A percentile compares a stretch with the other conserved stretches of the same genome.
phyloP scores from a whole-genome alignment of 2,113 vertebrate species.

The Semicossyphus pulcher region DNA sequence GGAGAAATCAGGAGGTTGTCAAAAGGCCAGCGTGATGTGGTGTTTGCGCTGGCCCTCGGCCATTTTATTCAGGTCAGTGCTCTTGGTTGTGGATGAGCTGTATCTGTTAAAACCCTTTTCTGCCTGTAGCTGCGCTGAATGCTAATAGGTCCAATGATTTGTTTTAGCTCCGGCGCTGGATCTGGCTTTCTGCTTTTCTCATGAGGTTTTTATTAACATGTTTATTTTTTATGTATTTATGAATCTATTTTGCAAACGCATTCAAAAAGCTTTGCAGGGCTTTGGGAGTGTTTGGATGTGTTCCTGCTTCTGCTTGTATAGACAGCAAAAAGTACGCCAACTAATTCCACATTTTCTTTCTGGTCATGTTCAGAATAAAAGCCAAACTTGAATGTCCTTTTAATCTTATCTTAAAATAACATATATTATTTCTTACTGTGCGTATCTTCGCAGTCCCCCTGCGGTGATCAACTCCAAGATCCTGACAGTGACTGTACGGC shows the following conservation, averaged over 20 bases:
- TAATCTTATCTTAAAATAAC: neutral
- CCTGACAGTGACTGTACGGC: conserved; percentile 93
- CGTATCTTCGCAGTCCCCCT: conserved; percentile 83
- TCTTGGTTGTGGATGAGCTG: conserved; percentile 58
- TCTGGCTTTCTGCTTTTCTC: neutral
- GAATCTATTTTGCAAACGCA: neutral
- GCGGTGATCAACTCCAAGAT: conserved; percentile 93
- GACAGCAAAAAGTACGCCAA: neutral
- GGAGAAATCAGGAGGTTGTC: conserved; percentile 42
- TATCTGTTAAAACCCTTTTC: conserved; percentile 59
- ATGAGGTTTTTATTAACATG: neutral
- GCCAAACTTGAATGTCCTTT: neutral
- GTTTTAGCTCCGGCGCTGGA: neutral
- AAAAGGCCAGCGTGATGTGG: conserved; percentile 52
- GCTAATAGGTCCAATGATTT: conserved; percentile 45
- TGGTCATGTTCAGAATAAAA: neutral
- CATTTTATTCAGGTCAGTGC: conserved; percentile 70
- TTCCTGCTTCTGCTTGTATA: neutral
- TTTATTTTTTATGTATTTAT: conserved; percentile 6
- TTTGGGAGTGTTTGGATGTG: neutral
- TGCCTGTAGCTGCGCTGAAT: conserved; percentile 57
- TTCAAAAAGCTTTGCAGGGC: conserved; percentile 4
- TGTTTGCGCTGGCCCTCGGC: conserved; percentile 53
- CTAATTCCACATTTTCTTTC: neutral
- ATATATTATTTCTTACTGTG: conserved; percentile 13